These are phyloP conservation scores for Denticeps clupeoides DNA, from an alignment of 2,797 vertebrate species.

Conservation along the genomic window DNA sequence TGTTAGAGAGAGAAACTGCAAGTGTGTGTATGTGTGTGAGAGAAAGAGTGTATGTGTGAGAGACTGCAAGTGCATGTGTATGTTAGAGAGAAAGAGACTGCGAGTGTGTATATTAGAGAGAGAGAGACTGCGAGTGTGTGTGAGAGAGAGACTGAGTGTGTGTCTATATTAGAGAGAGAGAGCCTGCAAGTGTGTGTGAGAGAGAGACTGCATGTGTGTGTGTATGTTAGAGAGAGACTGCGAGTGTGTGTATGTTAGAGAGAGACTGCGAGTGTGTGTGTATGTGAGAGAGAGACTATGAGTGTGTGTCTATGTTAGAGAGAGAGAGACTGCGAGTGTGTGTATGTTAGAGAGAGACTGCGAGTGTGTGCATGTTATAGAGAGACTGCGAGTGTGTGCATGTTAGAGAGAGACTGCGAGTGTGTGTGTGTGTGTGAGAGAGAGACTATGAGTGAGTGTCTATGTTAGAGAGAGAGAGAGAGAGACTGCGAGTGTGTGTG, in stretches of 20 bases:
- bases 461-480: too few relatives aligned
- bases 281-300: slow-evolving; percentile 6
- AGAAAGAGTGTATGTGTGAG: too few relatives aligned
- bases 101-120: not conserved
- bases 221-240: too few relatives aligned
- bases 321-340: not conserved
- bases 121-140: not conserved
- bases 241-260: not conserved
- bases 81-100: not conserved
- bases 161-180: not conserved
- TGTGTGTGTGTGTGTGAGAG: not conserved
- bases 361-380: slow-evolving; percentile 4
- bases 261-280: not conserved
- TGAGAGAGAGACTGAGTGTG: slow-evolving; percentile 1
- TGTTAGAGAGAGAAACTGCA: too few relatives aligned
- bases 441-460: not conserved
- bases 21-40: too few relatives aligned
- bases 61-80: not conserved
- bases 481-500: slow-evolving; percentile 4
- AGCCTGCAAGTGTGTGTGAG: slow-evolving; percentile 8
- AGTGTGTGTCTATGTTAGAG: slow-evolving; percentile 9
- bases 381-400: slow-evolving; percentile 1
- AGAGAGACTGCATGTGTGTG: not conserved
- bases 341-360: not conserved
- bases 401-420: slow-evolving; percentile 1